Evolutionary conservation across 2,113 vertebrate genomes (phyloP).

Genomic region (Aspidoscelis tigris): DNA sequence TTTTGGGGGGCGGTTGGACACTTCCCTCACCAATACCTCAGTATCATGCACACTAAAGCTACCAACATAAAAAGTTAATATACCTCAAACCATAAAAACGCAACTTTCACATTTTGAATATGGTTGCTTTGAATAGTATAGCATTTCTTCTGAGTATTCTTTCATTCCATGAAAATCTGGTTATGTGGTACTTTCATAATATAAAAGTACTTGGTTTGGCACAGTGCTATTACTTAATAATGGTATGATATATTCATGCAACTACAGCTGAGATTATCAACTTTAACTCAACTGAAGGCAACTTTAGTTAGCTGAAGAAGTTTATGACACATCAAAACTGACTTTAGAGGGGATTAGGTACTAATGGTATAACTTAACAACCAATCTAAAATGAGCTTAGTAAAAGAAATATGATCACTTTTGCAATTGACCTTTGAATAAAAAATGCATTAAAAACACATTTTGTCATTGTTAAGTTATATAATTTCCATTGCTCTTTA

Average conservation of each 20-base stretch:
- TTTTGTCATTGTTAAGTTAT: background rate
- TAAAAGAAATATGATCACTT: slow-evolving; percentile 27
- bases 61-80: no score
- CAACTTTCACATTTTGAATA: no score
- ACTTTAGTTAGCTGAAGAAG: background rate
- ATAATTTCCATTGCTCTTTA: background rate
- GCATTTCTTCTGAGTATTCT: background rate
- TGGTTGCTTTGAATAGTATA: background rate
- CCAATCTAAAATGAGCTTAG: slow-evolving; percentile 60
- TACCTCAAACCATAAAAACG: no score
- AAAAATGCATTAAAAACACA: slow-evolving; percentile 36
- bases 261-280: background rate
- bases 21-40: no score
- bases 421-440: slow-evolving; percentile 2
- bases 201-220: background rate
- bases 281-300: slow-evolving; percentile 1
- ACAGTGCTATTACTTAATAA: background rate
- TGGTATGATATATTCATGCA: background rate
- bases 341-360: slow-evolving; percentile 28
- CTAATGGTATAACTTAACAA: slow-evolving; percentile 52
- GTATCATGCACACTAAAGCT: no score
- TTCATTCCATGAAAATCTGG: background rate
- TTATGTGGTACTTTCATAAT: background rate
- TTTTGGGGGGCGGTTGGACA: no score
- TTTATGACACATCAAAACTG: no score